Conservation (phyloP, 2,888 invertebrate species). For the Tachystola acroxantha region DNA sequence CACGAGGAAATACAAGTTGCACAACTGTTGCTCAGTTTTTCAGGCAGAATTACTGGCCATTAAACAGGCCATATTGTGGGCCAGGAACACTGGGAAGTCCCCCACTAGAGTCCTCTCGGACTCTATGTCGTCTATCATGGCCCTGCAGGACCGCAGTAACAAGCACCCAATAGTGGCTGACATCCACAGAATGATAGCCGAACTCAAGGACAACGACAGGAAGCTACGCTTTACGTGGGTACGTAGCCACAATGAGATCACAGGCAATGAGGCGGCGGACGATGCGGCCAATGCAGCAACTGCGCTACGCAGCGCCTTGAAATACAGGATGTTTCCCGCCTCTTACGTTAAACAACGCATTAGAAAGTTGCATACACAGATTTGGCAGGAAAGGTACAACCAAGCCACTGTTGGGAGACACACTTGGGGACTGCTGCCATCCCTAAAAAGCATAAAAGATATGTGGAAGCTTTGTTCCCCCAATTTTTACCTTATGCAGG, state of each 20-base stretch:
- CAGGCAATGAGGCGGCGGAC: conserved; percentile 1
- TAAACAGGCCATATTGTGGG: background rate
- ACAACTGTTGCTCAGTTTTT: background rate
- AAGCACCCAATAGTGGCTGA: background rate
- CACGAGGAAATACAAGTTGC: background rate
- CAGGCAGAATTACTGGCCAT: conserved; percentile 1
- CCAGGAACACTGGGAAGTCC: background rate
- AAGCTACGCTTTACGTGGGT: too few relatives aligned
- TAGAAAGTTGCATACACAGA: background rate
- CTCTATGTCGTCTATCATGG: background rate
- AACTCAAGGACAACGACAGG: background rate
- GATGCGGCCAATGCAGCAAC: background rate
- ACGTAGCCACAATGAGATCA: background rate
- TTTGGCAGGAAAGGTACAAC: background rate
- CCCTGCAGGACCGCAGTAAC: background rate
- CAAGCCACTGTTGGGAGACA: background rate
- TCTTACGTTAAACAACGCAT: background rate
- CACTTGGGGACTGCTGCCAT: background rate
- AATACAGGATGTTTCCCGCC: background rate
- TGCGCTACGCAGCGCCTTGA: background rate
- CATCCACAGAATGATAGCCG: background rate
- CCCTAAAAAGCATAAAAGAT: too few relatives aligned
- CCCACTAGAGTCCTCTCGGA: background rate
- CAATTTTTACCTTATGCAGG: background rate
- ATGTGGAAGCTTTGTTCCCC: too few relatives aligned